Percentiles rank a stretch among this genome's conserved stretches.
Evolutionary conservation across 1,140 invertebrate species (phyloP).

Genomic region (Asobara japonica): DNA sequence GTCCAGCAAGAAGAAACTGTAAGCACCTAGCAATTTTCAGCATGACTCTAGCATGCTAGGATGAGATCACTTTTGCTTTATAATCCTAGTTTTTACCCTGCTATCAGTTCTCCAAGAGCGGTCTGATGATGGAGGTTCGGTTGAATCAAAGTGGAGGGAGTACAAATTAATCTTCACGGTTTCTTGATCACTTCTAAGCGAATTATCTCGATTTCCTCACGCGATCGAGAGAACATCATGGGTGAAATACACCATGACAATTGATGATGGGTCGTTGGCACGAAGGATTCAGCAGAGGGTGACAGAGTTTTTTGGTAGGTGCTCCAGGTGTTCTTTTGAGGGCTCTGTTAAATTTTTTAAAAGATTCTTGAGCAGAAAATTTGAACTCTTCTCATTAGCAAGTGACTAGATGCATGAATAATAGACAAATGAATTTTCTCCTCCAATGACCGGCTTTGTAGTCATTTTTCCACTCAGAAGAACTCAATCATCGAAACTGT

Average conservation of each 20-base stretch:
- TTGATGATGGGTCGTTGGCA: background rate
- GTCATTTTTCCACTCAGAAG: background rate
- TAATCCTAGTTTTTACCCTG: background rate
- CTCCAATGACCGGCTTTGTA: background rate
- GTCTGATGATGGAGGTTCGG: background rate
- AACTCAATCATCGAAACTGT: background rate
- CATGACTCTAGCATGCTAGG: background rate
- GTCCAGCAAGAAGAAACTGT: too few relatives aligned
- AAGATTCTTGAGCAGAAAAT: too few relatives aligned
- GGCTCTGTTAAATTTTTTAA: too few relatives aligned
- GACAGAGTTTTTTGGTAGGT: too few relatives aligned
- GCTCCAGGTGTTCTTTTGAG: too few relatives aligned
- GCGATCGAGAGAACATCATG: conserved; percentile 3
- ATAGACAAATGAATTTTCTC: conserved; percentile 4
- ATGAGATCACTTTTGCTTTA: background rate
- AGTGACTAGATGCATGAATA: too few relatives aligned
- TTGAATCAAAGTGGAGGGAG: background rate
- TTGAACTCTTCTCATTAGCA: too few relatives aligned
- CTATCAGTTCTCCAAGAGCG: conserved; percentile 7
- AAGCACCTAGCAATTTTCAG: background rate
- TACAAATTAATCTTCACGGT: background rate
- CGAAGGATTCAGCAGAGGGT: background rate
- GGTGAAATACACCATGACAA: conserved; percentile 1
- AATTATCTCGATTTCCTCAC: background rate
- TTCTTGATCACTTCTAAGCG: background rate